A percentile compares a stretch with the other conserved stretches of the same genome.
phyloP scores from a whole-genome alignment of 2,113 vertebrate species.

The Nycticebus coucang region DNA sequence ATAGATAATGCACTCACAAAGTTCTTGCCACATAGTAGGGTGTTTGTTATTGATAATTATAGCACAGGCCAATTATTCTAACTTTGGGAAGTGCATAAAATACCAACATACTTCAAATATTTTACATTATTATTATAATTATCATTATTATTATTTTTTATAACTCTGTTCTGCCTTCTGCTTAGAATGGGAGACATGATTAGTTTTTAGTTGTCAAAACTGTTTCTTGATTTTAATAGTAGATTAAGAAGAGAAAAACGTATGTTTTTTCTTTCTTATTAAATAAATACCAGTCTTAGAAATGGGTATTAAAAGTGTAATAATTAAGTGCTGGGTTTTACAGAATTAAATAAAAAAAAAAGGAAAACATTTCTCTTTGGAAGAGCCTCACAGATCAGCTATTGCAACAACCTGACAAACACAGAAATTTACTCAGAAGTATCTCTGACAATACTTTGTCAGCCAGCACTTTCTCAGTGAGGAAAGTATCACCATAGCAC shows the following conservation, averaged over 20 bases:
- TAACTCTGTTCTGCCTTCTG: background rate
- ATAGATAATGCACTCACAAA: background rate
- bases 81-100: background rate
- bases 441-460: background rate
- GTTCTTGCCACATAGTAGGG: background rate
- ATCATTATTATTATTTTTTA: background rate
- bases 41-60: background rate
- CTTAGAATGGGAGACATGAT: background rate
- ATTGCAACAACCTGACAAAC: background rate
- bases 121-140: background rate
- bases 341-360: background rate
- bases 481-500: background rate
- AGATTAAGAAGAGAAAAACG: background rate
- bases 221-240: background rate
- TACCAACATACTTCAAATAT: background rate
- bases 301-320: background rate
- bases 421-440: background rate
- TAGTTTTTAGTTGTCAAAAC: background rate
- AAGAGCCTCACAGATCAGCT: background rate
- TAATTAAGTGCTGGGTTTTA: background rate
- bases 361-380: background rate
- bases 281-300: background rate
- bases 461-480: background rate
- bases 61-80: background rate
- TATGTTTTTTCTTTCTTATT: background rate